Evolutionary conservation across 30 jellyfish, hydroid and myxozoan species (phyloP).

Genomic region (Sanderia malayensis): DNA sequence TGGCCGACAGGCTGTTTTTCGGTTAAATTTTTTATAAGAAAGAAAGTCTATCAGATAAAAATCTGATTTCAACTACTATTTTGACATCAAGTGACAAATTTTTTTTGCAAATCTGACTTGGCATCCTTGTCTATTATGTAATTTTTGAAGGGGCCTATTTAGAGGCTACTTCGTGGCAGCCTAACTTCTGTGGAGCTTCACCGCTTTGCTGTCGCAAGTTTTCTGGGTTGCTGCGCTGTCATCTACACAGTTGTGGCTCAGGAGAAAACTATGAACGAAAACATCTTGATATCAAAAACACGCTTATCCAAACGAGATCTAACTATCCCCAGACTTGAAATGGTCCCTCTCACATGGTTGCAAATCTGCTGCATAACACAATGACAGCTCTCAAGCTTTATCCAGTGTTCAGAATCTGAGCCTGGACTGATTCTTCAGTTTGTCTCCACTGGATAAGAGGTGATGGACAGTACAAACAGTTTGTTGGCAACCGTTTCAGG

Average conservation of each 20-base stretch:
- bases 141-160: no score
- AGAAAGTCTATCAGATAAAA: no score
- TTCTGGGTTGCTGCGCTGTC: conserved; percentile 52
- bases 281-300: conserved; percentile 57
- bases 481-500: conserved; percentile 41
- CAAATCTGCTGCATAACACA: conserved; percentile 42
- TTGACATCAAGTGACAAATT: no score
- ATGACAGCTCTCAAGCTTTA: conserved; percentile 23
- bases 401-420: neutral
- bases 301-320: conserved; percentile 52
- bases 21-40: no score
- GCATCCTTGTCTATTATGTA: no score
- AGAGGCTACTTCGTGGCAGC: no score
- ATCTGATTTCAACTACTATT: no score
- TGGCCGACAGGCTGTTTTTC: no score
- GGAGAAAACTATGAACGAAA: conserved; percentile 15
- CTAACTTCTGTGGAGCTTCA: conserved; percentile 46
- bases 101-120: no score
- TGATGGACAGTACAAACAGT: conserved; percentile 51
- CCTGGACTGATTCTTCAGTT: conserved; percentile 34
- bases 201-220: conserved; percentile 77
- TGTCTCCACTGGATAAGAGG: conserved; percentile 54
- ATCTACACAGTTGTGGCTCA: conserved; percentile 58
- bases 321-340: conserved; percentile 74
- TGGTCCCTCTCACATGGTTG: conserved; percentile 63